phyloP scores from a whole-genome alignment of 2,797 vertebrate genomes.

The Anas acuta region DNA sequence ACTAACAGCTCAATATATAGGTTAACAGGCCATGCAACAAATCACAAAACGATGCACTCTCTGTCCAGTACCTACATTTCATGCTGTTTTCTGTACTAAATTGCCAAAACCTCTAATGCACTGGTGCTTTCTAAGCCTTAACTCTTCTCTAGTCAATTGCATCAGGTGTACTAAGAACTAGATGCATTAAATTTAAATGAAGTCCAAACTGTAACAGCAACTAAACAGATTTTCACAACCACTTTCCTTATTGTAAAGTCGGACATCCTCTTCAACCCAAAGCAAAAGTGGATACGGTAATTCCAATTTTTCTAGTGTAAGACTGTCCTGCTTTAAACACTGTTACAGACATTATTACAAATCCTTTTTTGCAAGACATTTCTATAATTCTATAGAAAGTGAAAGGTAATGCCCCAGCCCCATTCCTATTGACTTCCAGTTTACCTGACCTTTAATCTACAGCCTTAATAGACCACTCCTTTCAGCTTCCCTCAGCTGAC shows the following conservation, averaged over 20 bases:
- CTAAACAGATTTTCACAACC: background rate
- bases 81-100: background rate
- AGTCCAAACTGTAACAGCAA: background rate
- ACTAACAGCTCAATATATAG: fast-evolving
- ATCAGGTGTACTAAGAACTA: background rate
- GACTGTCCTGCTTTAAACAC: background rate
- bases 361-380: background rate
- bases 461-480: background rate
- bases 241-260: background rate
- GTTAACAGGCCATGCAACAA: background rate
- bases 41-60: background rate
- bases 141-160: background rate
- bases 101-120: background rate
- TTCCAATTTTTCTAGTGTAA: background rate
- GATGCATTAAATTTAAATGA: background rate
- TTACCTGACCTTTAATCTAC: background rate
- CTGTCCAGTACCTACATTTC: background rate
- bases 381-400: background rate
- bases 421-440: background rate
- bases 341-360: background rate
- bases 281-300: background rate
- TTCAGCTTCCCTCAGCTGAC: background rate
- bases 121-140: background rate
- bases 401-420: background rate
- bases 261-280: background rate